Base-by-base conservation (phyloP, 2,888 invertebrate genomes). In the Petrolisthes cinctipes region DNA sequence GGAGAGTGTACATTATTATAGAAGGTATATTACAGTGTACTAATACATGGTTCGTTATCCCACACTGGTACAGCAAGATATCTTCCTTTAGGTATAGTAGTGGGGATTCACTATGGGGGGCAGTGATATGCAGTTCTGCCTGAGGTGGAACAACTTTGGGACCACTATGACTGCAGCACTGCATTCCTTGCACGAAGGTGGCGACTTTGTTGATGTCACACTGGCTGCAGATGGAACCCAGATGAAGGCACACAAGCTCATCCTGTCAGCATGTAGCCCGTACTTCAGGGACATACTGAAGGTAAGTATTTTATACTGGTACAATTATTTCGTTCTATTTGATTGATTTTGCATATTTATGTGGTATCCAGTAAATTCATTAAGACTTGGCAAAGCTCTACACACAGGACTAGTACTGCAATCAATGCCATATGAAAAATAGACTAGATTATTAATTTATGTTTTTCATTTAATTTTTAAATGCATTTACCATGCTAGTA, bases 111-210 rank as follows among this genome's bases (percentile, higher is more conserved):
- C 14, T 17, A 87, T 87, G 87, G 87, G 83, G 68, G 87, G 87
- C 20, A 87, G 87, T 23, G 89, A 89, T 37, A 85, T 88, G 84
- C 96, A 96, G 93, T 96, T 96, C 93, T 96, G 96, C 93, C 94
- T 96, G 92, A 95, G 96, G 93, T 96, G 96, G 96, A 96, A 96
- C 93, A 96, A 96, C 93, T 96, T 94, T 92, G 94, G 96, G 95
- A 95, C 95, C 92, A 96, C 95, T 92, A 91, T 92, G 92, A 91
- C 92, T 75, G 91, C 92, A 81, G 92, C 92, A 14, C 92, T 92
- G 82, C 91, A 92, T 88, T 90, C 91, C 82, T 89, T 92, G 75
- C 91, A 89, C 37, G 87, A 91, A 66, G 91, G 91, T 71, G 92
- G 92, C 83, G 91, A 91, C 71, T 92, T 92, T 90, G 92, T 92